These are phyloP conservation scores for Beroe forskalii DNA, from an alignment of 37 sponge, comb jelly and placozoan genomes.

Conservation along the genomic window DNA sequence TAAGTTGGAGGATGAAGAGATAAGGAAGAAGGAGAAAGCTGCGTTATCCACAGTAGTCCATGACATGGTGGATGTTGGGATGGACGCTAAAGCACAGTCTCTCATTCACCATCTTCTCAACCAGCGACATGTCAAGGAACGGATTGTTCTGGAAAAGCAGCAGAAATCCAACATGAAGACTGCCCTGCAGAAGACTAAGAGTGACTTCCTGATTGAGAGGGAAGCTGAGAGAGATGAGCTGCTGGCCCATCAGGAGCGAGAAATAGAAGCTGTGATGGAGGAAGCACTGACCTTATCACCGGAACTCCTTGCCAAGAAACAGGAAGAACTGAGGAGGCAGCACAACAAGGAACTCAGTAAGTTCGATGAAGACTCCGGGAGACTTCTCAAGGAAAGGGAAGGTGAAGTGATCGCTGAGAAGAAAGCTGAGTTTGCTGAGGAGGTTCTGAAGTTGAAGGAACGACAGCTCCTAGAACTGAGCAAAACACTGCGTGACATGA, in stretches of 20 bases:
- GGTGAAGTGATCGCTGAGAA: not conserved
- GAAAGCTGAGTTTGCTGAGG: not conserved
- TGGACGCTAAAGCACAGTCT: slow-evolving; percentile 13
- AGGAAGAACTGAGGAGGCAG: not conserved
- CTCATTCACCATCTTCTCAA: not conserved
- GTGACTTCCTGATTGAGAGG: not conserved
- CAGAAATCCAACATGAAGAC: not conserved
- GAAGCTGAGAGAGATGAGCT: not conserved
- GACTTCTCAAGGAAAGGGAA: not conserved
- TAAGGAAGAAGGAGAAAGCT: not conserved
- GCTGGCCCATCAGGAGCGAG: not conserved
- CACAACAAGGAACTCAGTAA: slow-evolving; percentile 8
- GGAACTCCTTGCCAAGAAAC: slow-evolving; percentile 13
- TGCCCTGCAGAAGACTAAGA: not conserved
- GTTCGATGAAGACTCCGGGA: slow-evolving; percentile 4
- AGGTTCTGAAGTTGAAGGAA: not conserved
- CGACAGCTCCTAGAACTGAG: not conserved
- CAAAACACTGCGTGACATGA: not conserved
- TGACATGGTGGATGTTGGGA: slow-evolving; percentile 15
- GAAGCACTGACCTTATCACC: not conserved
- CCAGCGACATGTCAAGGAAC: slow-evolving; percentile 12
- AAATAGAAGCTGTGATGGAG: not conserved
- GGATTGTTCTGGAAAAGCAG: not conserved
- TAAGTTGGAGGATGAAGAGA: not conserved
- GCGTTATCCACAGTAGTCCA: not conserved